These are phyloP conservation scores for Gasterosteus aculeatus DNA, from an alignment of 2,113 vertebrate genomes.

Conservation along the genomic window DNA sequence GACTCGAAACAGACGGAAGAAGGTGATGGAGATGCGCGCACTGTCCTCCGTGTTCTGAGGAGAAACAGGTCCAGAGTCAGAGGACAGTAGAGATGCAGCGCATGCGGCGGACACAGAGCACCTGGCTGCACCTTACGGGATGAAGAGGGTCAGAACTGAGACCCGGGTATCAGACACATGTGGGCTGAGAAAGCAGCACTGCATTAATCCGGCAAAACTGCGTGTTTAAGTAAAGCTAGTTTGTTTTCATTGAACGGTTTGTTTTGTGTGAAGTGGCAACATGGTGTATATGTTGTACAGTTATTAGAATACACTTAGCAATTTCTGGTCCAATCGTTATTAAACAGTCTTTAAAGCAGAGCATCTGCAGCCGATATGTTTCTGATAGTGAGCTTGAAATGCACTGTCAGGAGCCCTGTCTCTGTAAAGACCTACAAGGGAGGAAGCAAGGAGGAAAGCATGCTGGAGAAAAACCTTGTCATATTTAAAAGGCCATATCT, in stretches of 20 bases:
- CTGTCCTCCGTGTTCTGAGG: constrained; percentile 97
- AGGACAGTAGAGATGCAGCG: constrained; percentile 4
- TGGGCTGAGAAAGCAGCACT: constrained; percentile 59
- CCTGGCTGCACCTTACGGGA: constrained; percentile 71
- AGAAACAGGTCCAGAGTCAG: constrained; percentile 79
- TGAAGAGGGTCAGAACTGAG: constrained; percentile 46
- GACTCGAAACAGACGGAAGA: constrained; percentile 98
- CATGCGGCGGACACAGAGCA: constrained; percentile 49
- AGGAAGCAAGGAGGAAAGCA: constrained; percentile 76
- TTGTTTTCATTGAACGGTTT: background rate
- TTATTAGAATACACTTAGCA: background rate
- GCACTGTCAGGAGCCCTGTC: constrained; percentile 68
- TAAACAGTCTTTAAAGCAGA: constrained; percentile 33
- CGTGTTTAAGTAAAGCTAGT: background rate
- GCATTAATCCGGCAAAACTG: constrained; percentile 14
- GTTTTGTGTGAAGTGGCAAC: background rate
- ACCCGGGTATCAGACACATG: constrained; percentile 62
- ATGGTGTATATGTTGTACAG: background rate
- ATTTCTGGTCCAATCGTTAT: constrained; percentile 13
- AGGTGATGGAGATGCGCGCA: constrained; percentile 98
- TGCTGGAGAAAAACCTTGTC: constrained; percentile 77
- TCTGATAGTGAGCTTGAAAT: constrained; percentile 64
- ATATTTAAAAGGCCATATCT: constrained; percentile 80
- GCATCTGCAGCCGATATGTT: constrained; percentile 67
- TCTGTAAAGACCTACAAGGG: constrained; percentile 71